Evolutionary conservation across 2,888 invertebrate genomes (phyloP), one percentile per base, ranked within the genome.

Genomic region (Hyposoter dolosus): DNA sequence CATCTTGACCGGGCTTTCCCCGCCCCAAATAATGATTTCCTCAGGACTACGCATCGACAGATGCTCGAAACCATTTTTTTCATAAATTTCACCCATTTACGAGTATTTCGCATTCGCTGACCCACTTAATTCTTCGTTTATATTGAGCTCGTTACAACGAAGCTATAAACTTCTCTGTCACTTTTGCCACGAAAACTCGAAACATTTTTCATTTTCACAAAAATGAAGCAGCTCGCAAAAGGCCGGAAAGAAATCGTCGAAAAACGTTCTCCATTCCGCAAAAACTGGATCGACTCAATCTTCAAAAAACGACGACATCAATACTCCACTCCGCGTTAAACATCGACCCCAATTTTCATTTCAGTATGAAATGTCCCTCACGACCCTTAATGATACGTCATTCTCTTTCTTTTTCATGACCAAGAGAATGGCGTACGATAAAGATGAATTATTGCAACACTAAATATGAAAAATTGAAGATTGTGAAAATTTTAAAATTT

Each of bases 1-100:
- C 76, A 47, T 65, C 32, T 32, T 5, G 23, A 45, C 17, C 35
- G 45, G 63, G 75, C 23, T 35, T 76, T 76, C 10, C 47, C 76
- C 65, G 17, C 71, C 28, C 35, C 15, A 6, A 45, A 71, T 50
- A 53, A 47, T 71, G 12, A 60, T 56, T 56, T 5, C 56, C 56
- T 12, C 12, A 60, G 28, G 15, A 60, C 23, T 28, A 23, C 10
- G 28, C 15, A 9, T 28, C 12, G 28, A 28, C 60, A 28, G 9
- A 60, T 15, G 60, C 60, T 28, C 28, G 3, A 5, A 12, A 60
- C 28, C 5, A n/a, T 68, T 35, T 19, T 68, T 66, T 66, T 66
- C 19, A 7, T 12, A 23, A 45, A 45, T n/a, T 68, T 40, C n/a
- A 71, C 19, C 19, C 66, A 66, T 66, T 66, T 43, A 66, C n/a